Conservation (phyloP, 1,140 invertebrate species). For the Heliothis virescens region DNA sequence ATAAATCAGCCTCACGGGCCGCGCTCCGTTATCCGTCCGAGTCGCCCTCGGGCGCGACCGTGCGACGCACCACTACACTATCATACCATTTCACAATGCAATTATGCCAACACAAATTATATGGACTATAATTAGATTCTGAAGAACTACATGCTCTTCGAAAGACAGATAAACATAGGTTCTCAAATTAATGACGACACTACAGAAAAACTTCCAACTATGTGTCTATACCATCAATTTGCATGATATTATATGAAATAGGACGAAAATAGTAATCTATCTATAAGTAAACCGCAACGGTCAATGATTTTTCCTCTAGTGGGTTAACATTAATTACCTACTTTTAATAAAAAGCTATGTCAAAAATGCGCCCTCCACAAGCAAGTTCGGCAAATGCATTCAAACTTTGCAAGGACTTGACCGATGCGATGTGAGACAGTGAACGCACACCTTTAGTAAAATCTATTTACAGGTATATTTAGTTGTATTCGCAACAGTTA, state of each 20-base stretch:
- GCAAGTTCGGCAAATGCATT: no score
- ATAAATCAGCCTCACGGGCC: slow-evolving; percentile 78
- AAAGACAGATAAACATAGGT: slow-evolving; percentile 34
- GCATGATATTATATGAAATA: not conserved
- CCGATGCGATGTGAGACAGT: no score
- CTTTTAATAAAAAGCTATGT: no score
- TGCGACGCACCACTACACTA: slow-evolving; percentile 49
- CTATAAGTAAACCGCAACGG: no score
- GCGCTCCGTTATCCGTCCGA: slow-evolving; percentile 70
- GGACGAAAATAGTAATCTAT: no score
- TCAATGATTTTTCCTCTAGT: no score
- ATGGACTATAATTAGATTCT: slow-evolving; percentile 29
- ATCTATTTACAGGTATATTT: slow-evolving; percentile 29
- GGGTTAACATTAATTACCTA: no score
- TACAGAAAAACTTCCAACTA: slow-evolving; percentile 11
- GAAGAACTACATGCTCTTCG: slow-evolving; percentile 17
- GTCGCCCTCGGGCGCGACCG: slow-evolving; percentile 55
- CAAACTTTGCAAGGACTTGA: no score
- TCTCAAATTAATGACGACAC: not conserved
- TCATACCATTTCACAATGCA: slow-evolving; percentile 47
- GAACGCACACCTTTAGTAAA: not conserved
- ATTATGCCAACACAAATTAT: slow-evolving; percentile 45
- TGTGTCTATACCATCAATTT: not conserved
- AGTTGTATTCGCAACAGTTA: slow-evolving; percentile 44
- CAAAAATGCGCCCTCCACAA: no score